phyloP scores from a whole-genome alignment of 2,113 vertebrate genomes.

The Collichthys lucidus region DNA sequence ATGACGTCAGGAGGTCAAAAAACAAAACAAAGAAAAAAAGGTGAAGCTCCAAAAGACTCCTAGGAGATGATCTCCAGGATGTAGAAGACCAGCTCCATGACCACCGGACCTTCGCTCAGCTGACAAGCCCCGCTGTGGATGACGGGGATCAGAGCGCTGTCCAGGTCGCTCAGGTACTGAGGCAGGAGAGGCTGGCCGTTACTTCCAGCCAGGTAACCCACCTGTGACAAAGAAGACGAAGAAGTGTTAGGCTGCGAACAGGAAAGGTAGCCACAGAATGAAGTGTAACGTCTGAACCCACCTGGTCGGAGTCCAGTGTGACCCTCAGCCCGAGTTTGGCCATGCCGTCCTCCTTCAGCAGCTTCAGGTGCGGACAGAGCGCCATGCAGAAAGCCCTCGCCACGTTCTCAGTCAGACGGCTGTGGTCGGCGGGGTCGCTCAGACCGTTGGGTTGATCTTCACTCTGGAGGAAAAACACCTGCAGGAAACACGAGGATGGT shows the following conservation, averaged over 20 bases:
- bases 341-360: slow-evolving; percentile 98
- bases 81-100: slow-evolving; percentile 99
- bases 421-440: slow-evolving; percentile 97
- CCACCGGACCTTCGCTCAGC: slow-evolving; percentile 93
- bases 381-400: slow-evolving; percentile 96
- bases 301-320: slow-evolving; percentile 95
- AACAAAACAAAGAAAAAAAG: background rate
- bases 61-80: slow-evolving; percentile 99
- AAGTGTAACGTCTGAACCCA: slow-evolving; percentile 61
- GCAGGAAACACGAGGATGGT: background rate
- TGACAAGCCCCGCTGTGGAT: slow-evolving; percentile 97
- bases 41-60: background rate
- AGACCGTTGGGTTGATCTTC: slow-evolving; percentile 92
- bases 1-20: background rate
- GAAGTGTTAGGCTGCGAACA: background rate
- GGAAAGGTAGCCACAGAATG: background rate
- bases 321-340: slow-evolving; percentile 95
- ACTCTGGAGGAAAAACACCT: slow-evolving; percentile 97
- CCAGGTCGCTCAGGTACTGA: slow-evolving; percentile 97
- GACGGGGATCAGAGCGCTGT: slow-evolving; percentile 97
- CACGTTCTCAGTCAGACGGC: slow-evolving; percentile 94
- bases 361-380: slow-evolving; percentile 94
- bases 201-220: slow-evolving; percentile 97
- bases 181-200: slow-evolving; percentile 94
- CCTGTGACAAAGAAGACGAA: slow-evolving; percentile 82